Base-by-base conservation (phyloP, 2,113 vertebrate species). In the Turdus rufiventris region DNA sequence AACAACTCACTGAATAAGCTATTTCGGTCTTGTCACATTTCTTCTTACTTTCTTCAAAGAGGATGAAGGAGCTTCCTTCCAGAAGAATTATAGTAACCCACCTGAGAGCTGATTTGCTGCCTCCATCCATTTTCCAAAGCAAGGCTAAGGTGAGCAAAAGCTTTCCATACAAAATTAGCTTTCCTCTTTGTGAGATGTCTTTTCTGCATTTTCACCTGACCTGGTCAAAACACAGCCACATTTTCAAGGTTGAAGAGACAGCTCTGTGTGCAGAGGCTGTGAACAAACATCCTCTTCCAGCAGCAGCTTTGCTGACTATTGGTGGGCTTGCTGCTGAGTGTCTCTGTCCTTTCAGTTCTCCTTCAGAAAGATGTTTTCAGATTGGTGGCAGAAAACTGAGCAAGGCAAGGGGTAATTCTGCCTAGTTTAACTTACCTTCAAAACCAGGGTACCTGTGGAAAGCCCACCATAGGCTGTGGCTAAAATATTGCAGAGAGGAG, bases 61-160 rank as follows among this genome's bases (percentile, higher is more conserved):
- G 91, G 70, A 19, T 95, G 91, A 95, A 97, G 62, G 65, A 94
- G 45, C 61, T 96, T 76, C 91, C 89, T 91, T 95, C 87, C 50
- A 78, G 93, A 91, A 95, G 93, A 92, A 81, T 94, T 51, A 75
- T 94, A 85, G 3, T 45, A 91, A 95, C 73, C 2, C 89, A 89
- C 66, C 42, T 96, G 23, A 36, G 25, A 57, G 70, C 80, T 54
- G 40, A 75, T 65, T 1, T 51, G 19, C 40, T 95, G 54, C 77
- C 86, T 19, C 58, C 26, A 1, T 94, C 93, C 18, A 36, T 94
- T 75, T n/a, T 94, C 33, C 84, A 96, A 85, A 85, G 47, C 42
- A 89, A 94, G 45, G 70, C 94, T 71, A 95, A 94, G 73, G 94
- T 92, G 75, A 89, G 73, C 18, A 78, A 34, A 80, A 50, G 1